Evolutionary conservation across 2,888 invertebrate genomes (phyloP).

Genomic region (Zygogramma bicolorata): DNA sequence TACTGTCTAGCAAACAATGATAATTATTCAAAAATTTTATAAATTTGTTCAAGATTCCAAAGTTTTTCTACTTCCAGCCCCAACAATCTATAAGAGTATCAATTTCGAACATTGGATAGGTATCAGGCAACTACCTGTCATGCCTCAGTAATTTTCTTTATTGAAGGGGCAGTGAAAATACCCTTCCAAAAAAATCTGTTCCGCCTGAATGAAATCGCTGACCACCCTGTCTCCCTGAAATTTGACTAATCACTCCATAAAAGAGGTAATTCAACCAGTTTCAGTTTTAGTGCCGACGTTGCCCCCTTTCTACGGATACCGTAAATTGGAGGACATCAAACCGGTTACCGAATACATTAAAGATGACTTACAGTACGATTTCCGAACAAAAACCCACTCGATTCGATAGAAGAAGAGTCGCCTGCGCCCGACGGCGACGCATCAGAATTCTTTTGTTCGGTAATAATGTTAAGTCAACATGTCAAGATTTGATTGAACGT

Average conservation of each 20-base stretch:
- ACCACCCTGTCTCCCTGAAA: constrained; percentile 14
- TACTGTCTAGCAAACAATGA: too few relatives aligned
- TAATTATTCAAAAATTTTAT: too few relatives aligned
- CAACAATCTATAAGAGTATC: too few relatives aligned
- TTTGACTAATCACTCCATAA: constrained; percentile 27
- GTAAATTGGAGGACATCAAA: constrained; percentile 54
- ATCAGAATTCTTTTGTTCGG: constrained; percentile 30
- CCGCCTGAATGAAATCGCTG: background rate
- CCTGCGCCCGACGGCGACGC: constrained; percentile 5
- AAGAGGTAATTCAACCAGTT: constrained; percentile 48
- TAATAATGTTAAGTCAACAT: constrained; percentile 40
- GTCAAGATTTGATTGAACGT: constrained; percentile 33
- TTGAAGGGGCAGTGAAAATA: background rate
- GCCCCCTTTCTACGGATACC: constrained; percentile 31
- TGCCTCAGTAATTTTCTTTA: background rate
- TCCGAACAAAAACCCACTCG: constrained; percentile 62
- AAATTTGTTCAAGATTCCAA: too few relatives aligned
- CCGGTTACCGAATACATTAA: constrained; percentile 62
- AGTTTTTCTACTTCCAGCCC: too few relatives aligned
- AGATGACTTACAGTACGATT: constrained; percentile 63
- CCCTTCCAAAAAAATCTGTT: background rate
- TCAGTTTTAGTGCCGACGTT: constrained; percentile 31
- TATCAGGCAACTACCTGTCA: background rate
- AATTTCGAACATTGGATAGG: background rate
- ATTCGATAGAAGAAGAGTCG: constrained; percentile 33